These are phyloP conservation scores for Bombus balteatus DNA, from an alignment of 1,140 invertebrate genomes.

Conservation along the genomic window DNA sequence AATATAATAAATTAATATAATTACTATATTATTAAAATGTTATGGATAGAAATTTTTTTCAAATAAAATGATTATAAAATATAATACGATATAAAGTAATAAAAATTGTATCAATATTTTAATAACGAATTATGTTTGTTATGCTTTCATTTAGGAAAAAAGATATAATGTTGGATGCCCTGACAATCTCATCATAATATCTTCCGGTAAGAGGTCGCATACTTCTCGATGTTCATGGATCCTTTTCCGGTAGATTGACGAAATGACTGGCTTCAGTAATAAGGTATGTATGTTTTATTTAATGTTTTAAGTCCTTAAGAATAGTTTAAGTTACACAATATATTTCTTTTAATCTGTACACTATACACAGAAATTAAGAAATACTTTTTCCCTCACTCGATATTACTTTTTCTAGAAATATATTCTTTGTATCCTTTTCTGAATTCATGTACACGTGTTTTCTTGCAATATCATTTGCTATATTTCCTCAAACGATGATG, in stretches of 20 bases:
- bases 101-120: not conserved
- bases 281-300: slow-evolving; percentile 72
- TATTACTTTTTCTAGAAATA: not conserved
- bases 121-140: not conserved
- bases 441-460: slow-evolving; percentile 58
- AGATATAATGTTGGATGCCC: slow-evolving; percentile 22
- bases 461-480: not conserved
- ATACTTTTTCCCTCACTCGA: not conserved
- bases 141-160: not conserved
- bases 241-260: slow-evolving; percentile 74
- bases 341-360: not conserved
- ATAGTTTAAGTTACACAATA: not conserved
- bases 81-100: not conserved
- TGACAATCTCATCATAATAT: not conserved
- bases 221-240: not conserved
- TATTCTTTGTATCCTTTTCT: not conserved
- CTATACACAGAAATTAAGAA: not conserved
- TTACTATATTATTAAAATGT: not conserved
- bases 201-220: slow-evolving; percentile 52
- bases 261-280: slow-evolving; percentile 79
- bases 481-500: too few species aligned
- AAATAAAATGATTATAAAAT: not conserved
- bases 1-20: slow-evolving; percentile 4
- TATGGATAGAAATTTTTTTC: not conserved
- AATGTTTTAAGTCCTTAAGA: slow-evolving; percentile 39